These are phyloP conservation scores for Eristalis tenax DNA, from an alignment of 2,888 invertebrate species.

Conservation along the genomic window DNA sequence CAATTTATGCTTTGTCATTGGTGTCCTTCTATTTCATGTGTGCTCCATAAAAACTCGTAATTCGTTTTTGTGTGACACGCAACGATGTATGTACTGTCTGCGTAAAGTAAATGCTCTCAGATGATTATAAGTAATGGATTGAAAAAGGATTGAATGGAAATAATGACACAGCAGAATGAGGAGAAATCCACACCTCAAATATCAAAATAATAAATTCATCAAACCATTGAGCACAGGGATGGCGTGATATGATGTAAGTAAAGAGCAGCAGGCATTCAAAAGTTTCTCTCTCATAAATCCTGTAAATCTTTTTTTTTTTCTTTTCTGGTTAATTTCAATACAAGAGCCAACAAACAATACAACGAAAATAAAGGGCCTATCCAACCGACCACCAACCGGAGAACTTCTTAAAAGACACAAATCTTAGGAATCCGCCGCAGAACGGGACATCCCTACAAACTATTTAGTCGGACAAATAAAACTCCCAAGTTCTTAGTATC, in stretches of 20 bases:
- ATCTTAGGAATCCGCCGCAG: conserved; percentile 45
- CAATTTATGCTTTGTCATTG: conserved; percentile 31
- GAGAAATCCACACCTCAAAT: conserved; percentile 39
- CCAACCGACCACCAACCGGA: conserved; percentile 51
- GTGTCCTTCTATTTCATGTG: conserved; percentile 31
- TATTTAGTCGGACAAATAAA: conserved; percentile 66
- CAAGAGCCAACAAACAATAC: conserved; percentile 53
- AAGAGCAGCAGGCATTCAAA: conserved; percentile 45
- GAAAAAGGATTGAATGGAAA: conserved; percentile 56
- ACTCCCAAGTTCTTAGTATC: conserved; percentile 61
- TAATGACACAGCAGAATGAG: conserved; percentile 23
- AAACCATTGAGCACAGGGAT: conserved; percentile 50
- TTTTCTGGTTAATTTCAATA: conserved; percentile 51
- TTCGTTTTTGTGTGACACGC: conserved; percentile 40
- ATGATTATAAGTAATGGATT: conserved; percentile 38
- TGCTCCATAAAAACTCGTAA: conserved; percentile 19
- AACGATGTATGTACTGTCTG: neutral
- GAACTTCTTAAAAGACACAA: conserved; percentile 64
- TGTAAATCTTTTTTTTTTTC: conserved; percentile 25
- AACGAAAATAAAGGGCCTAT: conserved; percentile 53
- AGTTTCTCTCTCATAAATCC: conserved; percentile 50
- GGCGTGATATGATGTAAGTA: conserved; percentile 1
- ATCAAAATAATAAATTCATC: conserved; percentile 64
- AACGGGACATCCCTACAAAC: conserved; percentile 45
- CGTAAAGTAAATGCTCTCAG: neutral